These are phyloP conservation scores for Yponomeuta plumbellus DNA, from an alignment of 2,888 invertebrate species.

Conservation along the genomic window DNA sequence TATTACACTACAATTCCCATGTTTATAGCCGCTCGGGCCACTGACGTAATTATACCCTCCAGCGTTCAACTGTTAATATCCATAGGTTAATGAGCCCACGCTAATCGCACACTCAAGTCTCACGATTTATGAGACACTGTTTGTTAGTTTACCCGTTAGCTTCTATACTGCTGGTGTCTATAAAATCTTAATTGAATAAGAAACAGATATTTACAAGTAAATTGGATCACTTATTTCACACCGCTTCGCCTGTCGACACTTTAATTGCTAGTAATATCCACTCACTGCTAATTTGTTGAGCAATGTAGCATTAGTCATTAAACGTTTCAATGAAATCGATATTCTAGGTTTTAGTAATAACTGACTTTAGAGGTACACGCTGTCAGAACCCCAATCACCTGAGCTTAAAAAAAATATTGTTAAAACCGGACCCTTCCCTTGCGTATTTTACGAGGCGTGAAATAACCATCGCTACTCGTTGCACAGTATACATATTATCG, in stretches of 20 bases:
- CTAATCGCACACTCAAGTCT: slow-evolving; percentile 19
- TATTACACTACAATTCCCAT: slow-evolving; percentile 44
- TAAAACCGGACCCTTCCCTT: slow-evolving; percentile 13
- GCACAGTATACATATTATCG: not conserved
- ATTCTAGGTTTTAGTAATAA: too few relatives aligned
- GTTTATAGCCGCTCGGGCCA: slow-evolving; percentile 38
- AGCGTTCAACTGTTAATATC: slow-evolving; percentile 41
- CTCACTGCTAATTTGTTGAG: too few relatives aligned
- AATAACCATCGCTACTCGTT: slow-evolving; percentile 11
- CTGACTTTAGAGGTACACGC: too few relatives aligned
- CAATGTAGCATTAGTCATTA: too few relatives aligned
- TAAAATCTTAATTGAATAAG: too few relatives aligned
- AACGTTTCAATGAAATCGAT: too few relatives aligned
- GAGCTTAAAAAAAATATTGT: slow-evolving; percentile 10
- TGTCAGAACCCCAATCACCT: not conserved
- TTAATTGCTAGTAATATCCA: too few relatives aligned
- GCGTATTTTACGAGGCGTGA: slow-evolving; percentile 17
- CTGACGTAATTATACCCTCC: slow-evolving; percentile 47
- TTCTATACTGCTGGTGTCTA: too few relatives aligned
- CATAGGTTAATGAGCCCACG: slow-evolving; percentile 36
- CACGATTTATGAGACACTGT: slow-evolving; percentile 14
- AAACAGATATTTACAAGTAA: too few relatives aligned
- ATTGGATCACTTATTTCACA: too few relatives aligned
- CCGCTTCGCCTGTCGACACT: too few relatives aligned
- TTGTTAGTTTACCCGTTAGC: not conserved